Conservation (phyloP, 2,797 vertebrate species). For the Danio choprae region DNA sequence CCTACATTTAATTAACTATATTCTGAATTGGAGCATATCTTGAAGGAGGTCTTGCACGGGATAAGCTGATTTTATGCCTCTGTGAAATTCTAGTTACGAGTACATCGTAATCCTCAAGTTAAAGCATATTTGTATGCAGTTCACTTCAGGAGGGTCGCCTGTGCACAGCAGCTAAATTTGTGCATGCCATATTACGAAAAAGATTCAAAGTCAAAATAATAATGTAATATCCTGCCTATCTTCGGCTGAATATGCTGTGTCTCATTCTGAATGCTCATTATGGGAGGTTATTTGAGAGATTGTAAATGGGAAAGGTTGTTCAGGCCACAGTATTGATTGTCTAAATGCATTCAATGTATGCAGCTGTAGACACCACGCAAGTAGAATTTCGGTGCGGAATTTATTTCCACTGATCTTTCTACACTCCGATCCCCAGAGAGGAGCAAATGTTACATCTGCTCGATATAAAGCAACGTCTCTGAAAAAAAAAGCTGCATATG, state of each 20-base stretch:
- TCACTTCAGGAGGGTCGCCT: background rate
- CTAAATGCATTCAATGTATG: conserved; percentile 46
- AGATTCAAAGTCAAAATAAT: conserved; percentile 39
- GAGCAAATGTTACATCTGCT: conserved; percentile 34
- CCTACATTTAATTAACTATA: conserved; percentile 6
- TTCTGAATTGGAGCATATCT: conserved; percentile 19
- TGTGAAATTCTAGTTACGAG: conserved; percentile 22
- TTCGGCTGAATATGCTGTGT: background rate
- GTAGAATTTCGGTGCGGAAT: conserved; percentile 31
- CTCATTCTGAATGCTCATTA: conserved; percentile 42
- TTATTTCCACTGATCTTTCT: conserved; percentile 34
- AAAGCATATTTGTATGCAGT: conserved; percentile 31
- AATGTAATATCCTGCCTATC: conserved; percentile 26
- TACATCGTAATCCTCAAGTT: conserved; percentile 11
- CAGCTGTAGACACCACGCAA: conserved; percentile 14
- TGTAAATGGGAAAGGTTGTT: conserved; percentile 46
- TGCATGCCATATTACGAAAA: conserved; percentile 13
- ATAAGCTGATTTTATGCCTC: conserved; percentile 31
- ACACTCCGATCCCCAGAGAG: conserved; percentile 28
- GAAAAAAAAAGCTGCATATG: conserved; percentile 18
- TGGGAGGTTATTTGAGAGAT: conserved; percentile 26
- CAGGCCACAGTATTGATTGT: conserved; percentile 42
- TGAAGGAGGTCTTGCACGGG: conserved; percentile 11
- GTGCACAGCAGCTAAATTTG: conserved; percentile 9
- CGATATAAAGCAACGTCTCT: conserved; percentile 3